Conservation (phyloP, 1,140 invertebrate species). For the Triops longicaudatus region DNA sequence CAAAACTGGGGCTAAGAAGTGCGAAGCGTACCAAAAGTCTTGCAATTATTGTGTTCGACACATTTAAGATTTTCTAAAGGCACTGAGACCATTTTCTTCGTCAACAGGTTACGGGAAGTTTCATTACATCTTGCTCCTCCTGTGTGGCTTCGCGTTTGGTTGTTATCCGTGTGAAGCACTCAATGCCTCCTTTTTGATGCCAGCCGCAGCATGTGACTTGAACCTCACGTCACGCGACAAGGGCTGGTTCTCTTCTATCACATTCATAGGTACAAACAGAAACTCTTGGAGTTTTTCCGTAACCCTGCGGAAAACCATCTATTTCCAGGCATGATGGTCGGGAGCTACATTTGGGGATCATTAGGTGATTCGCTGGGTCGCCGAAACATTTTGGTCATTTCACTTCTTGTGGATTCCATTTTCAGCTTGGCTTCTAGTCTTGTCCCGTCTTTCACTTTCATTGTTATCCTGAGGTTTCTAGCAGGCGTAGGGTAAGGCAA, state of each 20-base stretch:
- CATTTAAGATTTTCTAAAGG: too few species aligned
- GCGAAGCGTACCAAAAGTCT: too few species aligned
- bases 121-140: slow-evolving; percentile 74
- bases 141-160: slow-evolving; percentile 86
- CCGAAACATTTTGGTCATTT: slow-evolving; percentile 73
- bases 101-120: slow-evolving; percentile 77
- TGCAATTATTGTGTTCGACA: too few species aligned
- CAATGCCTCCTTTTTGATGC: slow-evolving; percentile 86
- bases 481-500: slow-evolving; percentile 72
- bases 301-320: too few species aligned
- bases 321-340: slow-evolving; percentile 78
- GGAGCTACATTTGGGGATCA: slow-evolving; percentile 82
- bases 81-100: too few species aligned
- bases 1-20: too few species aligned
- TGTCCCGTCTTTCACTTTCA: slow-evolving; percentile 72
- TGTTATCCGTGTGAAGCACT: slow-evolving; percentile 93
- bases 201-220: slow-evolving; percentile 84
- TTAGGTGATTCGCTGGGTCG: slow-evolving; percentile 77
- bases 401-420: slow-evolving; percentile 77
- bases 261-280: slow-evolving; percentile 38
- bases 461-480: slow-evolving; percentile 79
- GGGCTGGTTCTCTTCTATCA: slow-evolving; percentile 64
- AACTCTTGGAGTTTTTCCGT: too few species aligned
- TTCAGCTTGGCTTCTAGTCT: slow-evolving; percentile 81
- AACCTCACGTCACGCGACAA: slow-evolving; percentile 77